Evolutionary conservation across 2,888 invertebrate species (phyloP), one percentile per base, ranked within the genome.

Genomic region (Eupithecia subumbrata): DNA sequence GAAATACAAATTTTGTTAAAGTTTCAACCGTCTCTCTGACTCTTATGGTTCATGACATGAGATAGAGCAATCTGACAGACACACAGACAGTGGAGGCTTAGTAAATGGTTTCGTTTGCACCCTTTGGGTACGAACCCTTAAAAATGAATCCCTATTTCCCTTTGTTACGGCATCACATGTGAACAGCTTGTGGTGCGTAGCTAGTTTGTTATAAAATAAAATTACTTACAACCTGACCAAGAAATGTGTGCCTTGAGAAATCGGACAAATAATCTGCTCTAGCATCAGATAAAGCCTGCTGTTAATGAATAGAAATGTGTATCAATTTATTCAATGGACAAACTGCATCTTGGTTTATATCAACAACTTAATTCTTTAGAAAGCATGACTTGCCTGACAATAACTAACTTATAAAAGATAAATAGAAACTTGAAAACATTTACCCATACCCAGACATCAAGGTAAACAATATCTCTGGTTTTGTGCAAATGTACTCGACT

Each of bases 401-500:
- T 25, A 30, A 64, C 11, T 18, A 18, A 34, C 66, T 52, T 69
- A 48, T 69, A 69, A n/a, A 72, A 74, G 30, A 43, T 74, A 76
- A 67, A 73, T 76, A 76, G 30, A 77, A 68, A 74, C 48, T 77
- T 77, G 69, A 70, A 77, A 77, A 74, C 77, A 77, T 77, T 72
- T 76, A 80, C 82, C 85, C 84, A 90, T 95, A 98, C 97, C 99
- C 99, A 89, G 98, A 97, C 97, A 99, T 98, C 87, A 99, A 96
- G 82, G 98, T 98, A 94, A 98, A 98, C 84, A 99, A 95, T 91
- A 99, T 99, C 94, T 99, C 99, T 77, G 99, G 98, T 91, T 98
- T 98, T 82, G 98, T 98, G 95, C 99, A 99, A 90, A 99, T 98
- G 93, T 99, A 99, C 95, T 99, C 99, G 73, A 99, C 99, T 75